Percentiles rank a stretch among this genome's conserved stretches.
Evolutionary conservation across 2,797 vertebrate genomes (phyloP).

Genomic region (Paramormyrops hopkinsi): DNA sequence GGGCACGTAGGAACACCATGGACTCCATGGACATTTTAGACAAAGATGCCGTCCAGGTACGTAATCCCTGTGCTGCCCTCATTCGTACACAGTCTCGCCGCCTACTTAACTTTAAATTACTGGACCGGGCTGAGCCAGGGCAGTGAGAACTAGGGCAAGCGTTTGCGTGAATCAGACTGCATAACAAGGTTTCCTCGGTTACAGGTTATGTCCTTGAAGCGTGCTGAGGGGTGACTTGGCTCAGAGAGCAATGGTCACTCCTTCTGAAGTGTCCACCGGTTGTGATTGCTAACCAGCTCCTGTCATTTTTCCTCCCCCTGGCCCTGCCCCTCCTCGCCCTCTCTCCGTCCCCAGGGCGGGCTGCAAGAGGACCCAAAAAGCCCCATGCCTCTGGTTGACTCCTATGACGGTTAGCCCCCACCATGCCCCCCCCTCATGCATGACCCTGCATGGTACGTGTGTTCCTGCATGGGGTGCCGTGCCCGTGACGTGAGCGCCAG

Average conservation of each 20-base stretch:
- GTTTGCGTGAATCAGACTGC: neutral
- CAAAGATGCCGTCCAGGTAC: conserved; percentile 77
- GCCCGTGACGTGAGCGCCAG: neutral
- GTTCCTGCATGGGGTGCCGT: conserved; percentile 37
- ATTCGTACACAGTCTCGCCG: conserved; percentile 49
- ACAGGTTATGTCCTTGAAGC: neutral
- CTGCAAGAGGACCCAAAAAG: conserved; percentile 67
- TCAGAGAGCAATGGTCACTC: conserved; percentile 45
- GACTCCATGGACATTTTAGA: conserved; percentile 80
- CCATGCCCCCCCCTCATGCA: conserved; percentile 59
- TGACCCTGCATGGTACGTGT: conserved; percentile 73
- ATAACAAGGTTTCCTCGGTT: neutral
- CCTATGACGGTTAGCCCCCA: conserved; percentile 72
- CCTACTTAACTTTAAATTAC: conserved; percentile 29
- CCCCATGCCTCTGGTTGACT: conserved; percentile 67
- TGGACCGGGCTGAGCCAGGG: neutral
- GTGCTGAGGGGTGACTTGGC: neutral
- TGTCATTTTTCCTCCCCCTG: conserved; percentile 25
- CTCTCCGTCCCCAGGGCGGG: conserved; percentile 62
- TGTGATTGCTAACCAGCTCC: conserved; percentile 38
- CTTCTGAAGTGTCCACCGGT: conserved; percentile 37
- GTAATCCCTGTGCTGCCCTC: conserved; percentile 30
- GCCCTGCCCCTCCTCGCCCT: conserved; percentile 39
- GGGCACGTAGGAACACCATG: conserved; percentile 81
- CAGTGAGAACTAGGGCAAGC: neutral